Conservation (phyloP, 2,797 vertebrate genomes). For the Chanos chanos region DNA sequence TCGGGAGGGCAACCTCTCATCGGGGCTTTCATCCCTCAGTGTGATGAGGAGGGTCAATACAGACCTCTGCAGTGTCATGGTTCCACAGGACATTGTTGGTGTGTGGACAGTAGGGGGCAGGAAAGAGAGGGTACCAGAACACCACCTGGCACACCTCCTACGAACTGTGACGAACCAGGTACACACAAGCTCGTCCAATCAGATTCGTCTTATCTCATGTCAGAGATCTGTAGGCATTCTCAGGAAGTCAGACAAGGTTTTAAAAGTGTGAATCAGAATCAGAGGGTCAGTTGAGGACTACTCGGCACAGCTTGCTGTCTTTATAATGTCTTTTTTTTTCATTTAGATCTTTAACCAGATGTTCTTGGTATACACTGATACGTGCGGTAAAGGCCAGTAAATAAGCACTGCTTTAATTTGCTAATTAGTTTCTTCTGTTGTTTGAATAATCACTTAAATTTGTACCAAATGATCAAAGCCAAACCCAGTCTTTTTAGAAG, state of each 20-base stretch:
- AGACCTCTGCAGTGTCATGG: slow-evolving; percentile 73
- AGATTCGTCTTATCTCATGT: too few species aligned
- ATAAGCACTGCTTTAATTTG: slow-evolving; percentile 6
- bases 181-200: slow-evolving; percentile 9
- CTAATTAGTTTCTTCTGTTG: slow-evolving; percentile 18
- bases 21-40: slow-evolving; percentile 60
- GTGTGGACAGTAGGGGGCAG: slow-evolving; percentile 67
- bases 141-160: slow-evolving; percentile 42
- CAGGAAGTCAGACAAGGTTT: background rate
- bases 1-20: slow-evolving; percentile 25
- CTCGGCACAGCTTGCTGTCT: background rate
- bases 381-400: background rate
- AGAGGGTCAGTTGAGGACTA: background rate
- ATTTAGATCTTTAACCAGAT: too few species aligned
- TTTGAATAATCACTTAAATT: slow-evolving; percentile 18
- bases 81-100: slow-evolving; percentile 79
- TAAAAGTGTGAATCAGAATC: background rate
- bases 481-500: slow-evolving; percentile 3
- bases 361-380: background rate
- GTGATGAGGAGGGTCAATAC: slow-evolving; percentile 70
- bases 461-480: slow-evolving; percentile 2
- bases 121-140: slow-evolving; percentile 70
- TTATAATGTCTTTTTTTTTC: background rate
- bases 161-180: slow-evolving; percentile 69
- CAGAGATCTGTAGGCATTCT: background rate